Evolutionary conservation across 2,888 invertebrate genomes (phyloP).

Genomic region (Lypha dubia): DNA sequence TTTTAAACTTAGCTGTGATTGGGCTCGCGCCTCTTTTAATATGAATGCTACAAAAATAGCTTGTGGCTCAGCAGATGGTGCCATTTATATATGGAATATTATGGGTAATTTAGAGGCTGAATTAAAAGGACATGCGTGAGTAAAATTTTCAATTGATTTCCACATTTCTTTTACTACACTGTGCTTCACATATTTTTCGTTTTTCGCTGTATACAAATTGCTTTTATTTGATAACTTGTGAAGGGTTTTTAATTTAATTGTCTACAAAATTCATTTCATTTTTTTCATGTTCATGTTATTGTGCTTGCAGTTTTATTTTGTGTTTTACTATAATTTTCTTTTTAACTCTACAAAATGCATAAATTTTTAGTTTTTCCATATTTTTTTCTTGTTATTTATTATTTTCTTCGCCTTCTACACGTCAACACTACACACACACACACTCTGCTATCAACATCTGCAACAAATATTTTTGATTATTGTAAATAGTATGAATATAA

Average conservation of each 20-base stretch:
- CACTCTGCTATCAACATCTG: background rate
- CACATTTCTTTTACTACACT: too few relatives aligned
- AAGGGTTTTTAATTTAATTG: background rate
- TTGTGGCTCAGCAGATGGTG: slow-evolving; percentile 96
- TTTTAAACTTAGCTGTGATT: slow-evolving; percentile 98
- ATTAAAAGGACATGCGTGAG: slow-evolving; percentile 92
- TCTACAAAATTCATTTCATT: background rate
- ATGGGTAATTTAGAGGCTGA: slow-evolving; percentile 90
- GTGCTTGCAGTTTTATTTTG: background rate
- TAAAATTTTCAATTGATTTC: slow-evolving; percentile 74
- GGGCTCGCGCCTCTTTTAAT: slow-evolving; percentile 95
- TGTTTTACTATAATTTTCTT: background rate
- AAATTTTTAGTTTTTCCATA: slow-evolving; percentile 57
- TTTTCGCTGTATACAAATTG: too few relatives aligned
- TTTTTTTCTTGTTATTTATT: slow-evolving; percentile 53
- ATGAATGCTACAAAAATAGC: slow-evolving; percentile 94
- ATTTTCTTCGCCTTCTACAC: slow-evolving; percentile 58
- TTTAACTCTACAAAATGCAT: background rate
- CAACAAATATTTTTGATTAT: background rate
- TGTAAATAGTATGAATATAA: slow-evolving; percentile 58
- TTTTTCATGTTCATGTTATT: background rate
- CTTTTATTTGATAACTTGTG: too few relatives aligned
- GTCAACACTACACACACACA: slow-evolving; percentile 63
- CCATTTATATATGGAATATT: slow-evolving; percentile 95
- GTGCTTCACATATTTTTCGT: too few relatives aligned